These are phyloP conservation scores for Flexamia atlantica DNA, from an alignment of 2,888 invertebrate species.

Conservation along the genomic window DNA sequence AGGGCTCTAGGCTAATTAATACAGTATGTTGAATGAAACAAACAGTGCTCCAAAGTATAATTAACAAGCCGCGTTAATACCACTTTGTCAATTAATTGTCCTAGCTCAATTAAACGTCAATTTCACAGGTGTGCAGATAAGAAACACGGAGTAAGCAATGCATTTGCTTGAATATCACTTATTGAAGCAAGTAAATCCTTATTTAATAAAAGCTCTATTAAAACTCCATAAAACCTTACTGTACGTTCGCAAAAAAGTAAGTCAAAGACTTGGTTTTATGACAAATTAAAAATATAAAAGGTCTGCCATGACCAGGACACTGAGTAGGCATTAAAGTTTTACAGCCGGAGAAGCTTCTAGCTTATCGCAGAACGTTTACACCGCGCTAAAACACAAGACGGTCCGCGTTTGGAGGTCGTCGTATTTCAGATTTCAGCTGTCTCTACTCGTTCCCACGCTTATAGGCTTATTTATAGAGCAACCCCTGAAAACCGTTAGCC, in stretches of 20 bases:
- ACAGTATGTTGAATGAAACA: not conserved
- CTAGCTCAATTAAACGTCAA: too few species aligned
- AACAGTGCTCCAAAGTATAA: not conserved
- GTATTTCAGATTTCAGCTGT: not conserved
- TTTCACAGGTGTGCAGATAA: too few species aligned
- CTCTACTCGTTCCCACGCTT: not conserved
- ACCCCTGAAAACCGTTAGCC: too few species aligned
- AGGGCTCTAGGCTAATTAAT: constrained; percentile 17
- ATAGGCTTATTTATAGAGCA: not conserved
- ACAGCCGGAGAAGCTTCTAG: not conserved
- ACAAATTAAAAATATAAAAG: too few species aligned
- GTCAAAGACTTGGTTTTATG: too few species aligned
- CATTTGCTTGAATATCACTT: too few species aligned
- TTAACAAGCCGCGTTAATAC: not conserved
- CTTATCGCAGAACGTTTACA: constrained; percentile 1
- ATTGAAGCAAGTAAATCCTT: too few species aligned
- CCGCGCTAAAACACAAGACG: constrained; percentile 13
- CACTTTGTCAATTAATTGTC: too few species aligned
- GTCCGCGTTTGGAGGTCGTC: constrained; percentile 1
- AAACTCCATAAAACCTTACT: too few species aligned
- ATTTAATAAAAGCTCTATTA: too few species aligned
- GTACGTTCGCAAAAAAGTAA: too few species aligned
- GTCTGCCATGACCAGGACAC: not conserved
- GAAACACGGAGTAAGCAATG: too few species aligned
- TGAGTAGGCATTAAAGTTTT: not conserved